These are phyloP conservation scores for Acanthurus leucopareius DNA, from an alignment of 2,797 vertebrate species.

Conservation along the genomic window DNA sequence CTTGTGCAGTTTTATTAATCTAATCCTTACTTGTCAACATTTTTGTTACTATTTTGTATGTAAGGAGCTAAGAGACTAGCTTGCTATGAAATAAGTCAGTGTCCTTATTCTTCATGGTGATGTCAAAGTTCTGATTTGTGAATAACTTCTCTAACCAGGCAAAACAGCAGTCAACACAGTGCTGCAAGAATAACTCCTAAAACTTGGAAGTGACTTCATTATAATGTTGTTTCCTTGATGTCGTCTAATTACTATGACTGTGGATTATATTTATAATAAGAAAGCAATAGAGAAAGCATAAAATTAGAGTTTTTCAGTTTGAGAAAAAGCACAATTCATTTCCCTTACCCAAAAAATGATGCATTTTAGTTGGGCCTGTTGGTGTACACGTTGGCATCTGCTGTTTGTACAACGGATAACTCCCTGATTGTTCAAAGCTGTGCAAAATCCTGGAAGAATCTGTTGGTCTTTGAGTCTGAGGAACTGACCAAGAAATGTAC, in stretches of 20 bases:
- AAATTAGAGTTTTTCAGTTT: background rate
- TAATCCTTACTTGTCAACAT: background rate
- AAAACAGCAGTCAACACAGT: too few species aligned
- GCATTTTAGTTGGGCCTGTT: slow-evolving; percentile 11
- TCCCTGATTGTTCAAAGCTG: slow-evolving; percentile 40
- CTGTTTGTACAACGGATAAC: slow-evolving; percentile 35
- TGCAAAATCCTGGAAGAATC: slow-evolving; percentile 20
- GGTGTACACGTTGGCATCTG: slow-evolving; percentile 33
- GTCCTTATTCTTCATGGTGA: too few species aligned
- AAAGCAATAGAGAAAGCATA: background rate
- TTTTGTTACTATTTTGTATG: background rate
- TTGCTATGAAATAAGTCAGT: background rate
- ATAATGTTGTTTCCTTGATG: too few species aligned
- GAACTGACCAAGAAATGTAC: slow-evolving; percentile 29
- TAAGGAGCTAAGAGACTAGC: background rate
- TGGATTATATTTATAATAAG: too few species aligned
- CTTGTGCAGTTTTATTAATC: background rate
- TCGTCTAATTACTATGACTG: too few species aligned
- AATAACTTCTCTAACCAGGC: too few species aligned
- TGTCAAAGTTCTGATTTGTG: too few species aligned
- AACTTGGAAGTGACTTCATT: too few species aligned
- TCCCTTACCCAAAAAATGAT: background rate
- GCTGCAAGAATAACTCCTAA: too few species aligned
- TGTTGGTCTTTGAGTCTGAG: slow-evolving; percentile 4
- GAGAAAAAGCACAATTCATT: background rate